Conservation (phyloP, 2,888 invertebrate species). For the Andrena minutula region DNA sequence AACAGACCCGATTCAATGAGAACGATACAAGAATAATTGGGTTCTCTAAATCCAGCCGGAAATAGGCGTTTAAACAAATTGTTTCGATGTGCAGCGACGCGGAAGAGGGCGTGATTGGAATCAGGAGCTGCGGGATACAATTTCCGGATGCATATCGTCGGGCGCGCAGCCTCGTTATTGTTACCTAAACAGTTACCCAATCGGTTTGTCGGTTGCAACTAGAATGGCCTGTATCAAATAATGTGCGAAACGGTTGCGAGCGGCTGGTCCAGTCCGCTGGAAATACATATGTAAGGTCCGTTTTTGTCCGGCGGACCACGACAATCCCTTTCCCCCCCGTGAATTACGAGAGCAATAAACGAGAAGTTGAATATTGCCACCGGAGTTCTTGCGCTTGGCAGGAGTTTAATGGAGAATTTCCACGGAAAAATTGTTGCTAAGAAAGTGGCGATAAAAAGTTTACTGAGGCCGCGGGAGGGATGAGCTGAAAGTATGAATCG, state of each 20-base stretch:
- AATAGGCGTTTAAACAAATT: slow-evolving; percentile 49
- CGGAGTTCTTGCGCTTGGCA: background rate
- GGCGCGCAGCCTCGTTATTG: slow-evolving; percentile 36
- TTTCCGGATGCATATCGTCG: slow-evolving; percentile 48
- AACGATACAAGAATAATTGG: slow-evolving; percentile 7
- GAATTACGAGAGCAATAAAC: background rate
- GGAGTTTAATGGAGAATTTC: slow-evolving; percentile 13
- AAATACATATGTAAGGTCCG: background rate
- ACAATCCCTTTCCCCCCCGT: background rate
- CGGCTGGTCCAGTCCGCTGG: slow-evolving; percentile 2
- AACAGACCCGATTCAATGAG: background rate
- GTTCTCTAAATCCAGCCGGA: slow-evolving; percentile 10
- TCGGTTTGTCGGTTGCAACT: slow-evolving; percentile 27
- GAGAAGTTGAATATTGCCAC: background rate
- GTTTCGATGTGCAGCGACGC: slow-evolving; percentile 22
- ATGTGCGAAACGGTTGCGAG: slow-evolving; percentile 11
- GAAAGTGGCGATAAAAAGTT: background rate
- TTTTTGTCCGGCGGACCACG: background rate
- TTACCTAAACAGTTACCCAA: slow-evolving; percentile 39
- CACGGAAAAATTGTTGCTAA: slow-evolving; percentile 23
- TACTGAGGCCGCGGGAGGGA: background rate
- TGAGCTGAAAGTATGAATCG: slow-evolving; percentile 16
- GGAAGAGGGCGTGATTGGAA: slow-evolving; percentile 47
- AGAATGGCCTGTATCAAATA: slow-evolving; percentile 39
- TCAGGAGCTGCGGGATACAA: slow-evolving; percentile 45